Evolutionary conservation across 92 coral and sea anemone species (phyloP), one percentile per base, ranked within the genome.

Genomic region (Porites divaricata): DNA sequence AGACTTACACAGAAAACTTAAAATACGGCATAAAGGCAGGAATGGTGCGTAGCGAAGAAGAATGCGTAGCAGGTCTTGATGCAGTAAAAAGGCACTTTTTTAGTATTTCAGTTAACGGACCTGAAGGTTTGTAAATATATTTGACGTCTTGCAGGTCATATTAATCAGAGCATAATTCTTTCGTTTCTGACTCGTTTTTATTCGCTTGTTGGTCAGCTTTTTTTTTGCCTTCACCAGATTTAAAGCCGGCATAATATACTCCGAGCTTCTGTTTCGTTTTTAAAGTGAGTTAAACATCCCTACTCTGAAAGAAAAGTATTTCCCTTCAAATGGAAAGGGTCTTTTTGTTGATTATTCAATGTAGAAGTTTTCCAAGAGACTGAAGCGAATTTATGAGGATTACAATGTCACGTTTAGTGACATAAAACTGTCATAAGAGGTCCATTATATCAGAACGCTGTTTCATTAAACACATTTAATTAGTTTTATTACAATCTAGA

Each of bases 31-130:
- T 92, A 7, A 74, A 77, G 35, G 90, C 90, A 0, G 95, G 95
- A 35, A 92, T 92, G 95, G 92, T 92, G 6, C 90, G 95, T 9
- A 85, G 86, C 85, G 41, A 77, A 0, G 89, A 92, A 67, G 95
- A 92, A 74, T 92, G 95, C 28, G 59, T 59, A n/a, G 88, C 93
- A 0, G 95, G 93, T 1, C 76, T 92, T 12, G 75, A 92, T 63
- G 67, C 92, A 12, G 77, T 89, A 2, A 86, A 82, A 57, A 82
- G 90, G 25, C 28, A 9, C 16, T 85, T 74, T 77, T 53, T 82
- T 56, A 63, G 81, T 49, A 84, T 92, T 53, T 75, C 93, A 19
- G 62, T 81, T 14, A 11, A 52, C 1, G 90, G 92, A 8, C 86
- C 92, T 2, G 20, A 9, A 58, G 95, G 95, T 92, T 28, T 49